phyloP scores from a whole-genome alignment of 92 coral and sea anemone species.

The Paramuricea clavata region DNA sequence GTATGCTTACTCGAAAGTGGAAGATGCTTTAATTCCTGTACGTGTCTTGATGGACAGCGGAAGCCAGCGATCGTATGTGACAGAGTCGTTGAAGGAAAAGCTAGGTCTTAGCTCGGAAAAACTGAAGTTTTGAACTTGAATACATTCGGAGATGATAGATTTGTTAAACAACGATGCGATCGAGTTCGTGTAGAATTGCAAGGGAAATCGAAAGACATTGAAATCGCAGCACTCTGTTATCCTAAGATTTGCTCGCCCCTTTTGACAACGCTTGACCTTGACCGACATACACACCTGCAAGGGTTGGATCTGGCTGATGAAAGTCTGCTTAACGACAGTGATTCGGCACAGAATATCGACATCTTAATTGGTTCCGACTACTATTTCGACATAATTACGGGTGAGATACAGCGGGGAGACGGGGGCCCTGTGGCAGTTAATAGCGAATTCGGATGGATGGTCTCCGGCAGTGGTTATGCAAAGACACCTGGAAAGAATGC shows the following conservation, averaged over 20 bases:
- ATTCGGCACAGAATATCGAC: not conserved
- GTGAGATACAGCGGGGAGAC: not conserved
- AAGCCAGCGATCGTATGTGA: not conserved
- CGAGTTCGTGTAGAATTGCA: not conserved
- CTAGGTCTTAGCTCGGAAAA: constrained; percentile 49
- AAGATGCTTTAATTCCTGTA: not conserved
- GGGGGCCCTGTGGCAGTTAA: not conserved
- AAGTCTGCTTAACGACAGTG: not conserved
- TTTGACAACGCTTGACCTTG: not conserved
- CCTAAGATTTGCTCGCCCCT: not conserved
- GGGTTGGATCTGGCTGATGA: not conserved
- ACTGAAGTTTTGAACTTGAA: constrained; percentile 45
- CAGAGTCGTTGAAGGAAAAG: not conserved
- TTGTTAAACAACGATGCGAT: constrained; percentile 43
- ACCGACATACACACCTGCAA: not conserved
- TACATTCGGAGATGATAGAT: constrained; percentile 44
- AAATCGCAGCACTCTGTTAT: not conserved
- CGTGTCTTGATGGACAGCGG: not conserved
- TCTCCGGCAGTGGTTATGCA: not conserved
- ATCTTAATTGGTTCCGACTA: not conserved
- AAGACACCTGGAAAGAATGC: not conserved
- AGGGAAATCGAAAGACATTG: not conserved
- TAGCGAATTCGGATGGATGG: not conserved
- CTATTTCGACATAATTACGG: not conserved
- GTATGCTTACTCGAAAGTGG: not conserved